These are phyloP conservation scores for Lichenostomus cassidix DNA, from an alignment of 2,113 vertebrate species.

Conservation along the genomic window DNA sequence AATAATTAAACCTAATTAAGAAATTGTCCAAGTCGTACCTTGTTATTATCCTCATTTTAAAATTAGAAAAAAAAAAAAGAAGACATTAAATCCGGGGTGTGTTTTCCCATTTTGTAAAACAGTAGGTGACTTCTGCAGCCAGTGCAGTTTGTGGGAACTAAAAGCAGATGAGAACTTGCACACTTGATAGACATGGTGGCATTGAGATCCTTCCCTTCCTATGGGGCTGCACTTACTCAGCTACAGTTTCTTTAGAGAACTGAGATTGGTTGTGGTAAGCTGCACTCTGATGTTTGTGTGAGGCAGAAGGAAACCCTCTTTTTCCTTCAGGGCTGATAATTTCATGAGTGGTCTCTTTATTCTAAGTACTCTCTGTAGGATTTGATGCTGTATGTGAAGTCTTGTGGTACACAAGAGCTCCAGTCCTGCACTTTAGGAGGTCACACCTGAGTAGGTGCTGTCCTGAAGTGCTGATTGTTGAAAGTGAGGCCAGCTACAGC, in stretches of 20 bases:
- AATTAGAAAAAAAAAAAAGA: not conserved
- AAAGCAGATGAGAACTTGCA: not conserved
- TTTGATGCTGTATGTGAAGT: not conserved
- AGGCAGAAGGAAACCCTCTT: not conserved
- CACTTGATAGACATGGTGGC: not conserved
- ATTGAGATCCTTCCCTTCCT: not conserved
- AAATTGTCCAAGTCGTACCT: not conserved
- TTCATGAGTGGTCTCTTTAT: not conserved
- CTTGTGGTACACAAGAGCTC: not conserved
- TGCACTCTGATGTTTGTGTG: not conserved
- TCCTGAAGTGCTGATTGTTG: not conserved
- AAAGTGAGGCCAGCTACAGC: not conserved
- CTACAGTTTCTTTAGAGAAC: not conserved
- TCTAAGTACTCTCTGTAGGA: not conserved
- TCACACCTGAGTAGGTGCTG: not conserved
- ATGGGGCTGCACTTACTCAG: not conserved
- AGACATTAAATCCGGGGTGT: not conserved
- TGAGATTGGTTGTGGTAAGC: not conserved
- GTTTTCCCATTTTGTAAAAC: not conserved
- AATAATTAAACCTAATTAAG: not conserved
- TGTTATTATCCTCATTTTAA: not conserved
- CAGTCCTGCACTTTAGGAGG: not conserved
- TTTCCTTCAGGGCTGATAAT: not conserved
- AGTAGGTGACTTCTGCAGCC: not conserved
- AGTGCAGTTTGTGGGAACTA: not conserved